Evolutionary conservation across 23 tunicate genomes (phyloP).

Genomic region (Botrylloides violaceus): DNA sequence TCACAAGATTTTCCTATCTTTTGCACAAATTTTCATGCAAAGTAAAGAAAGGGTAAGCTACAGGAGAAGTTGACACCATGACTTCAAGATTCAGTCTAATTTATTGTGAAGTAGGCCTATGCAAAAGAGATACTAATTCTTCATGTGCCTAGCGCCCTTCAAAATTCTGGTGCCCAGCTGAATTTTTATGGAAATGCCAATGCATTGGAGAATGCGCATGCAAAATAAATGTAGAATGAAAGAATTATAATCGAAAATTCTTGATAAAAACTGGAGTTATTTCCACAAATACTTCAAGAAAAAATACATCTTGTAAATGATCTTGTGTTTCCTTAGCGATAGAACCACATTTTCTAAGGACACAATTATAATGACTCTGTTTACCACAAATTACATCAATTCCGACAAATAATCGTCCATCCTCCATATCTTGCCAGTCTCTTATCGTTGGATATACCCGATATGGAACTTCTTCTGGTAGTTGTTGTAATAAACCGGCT

Average conservation of each 20-base stretch:
- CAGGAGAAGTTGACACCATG: no score
- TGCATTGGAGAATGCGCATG: no score
- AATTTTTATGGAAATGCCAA: no score
- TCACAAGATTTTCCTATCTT: no score
- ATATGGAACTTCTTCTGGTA: conserved; percentile 74
- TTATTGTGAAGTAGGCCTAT: no score
- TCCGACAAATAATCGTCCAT: conserved; percentile 11
- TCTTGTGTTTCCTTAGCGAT: conserved; percentile 14
- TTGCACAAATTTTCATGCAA: no score
- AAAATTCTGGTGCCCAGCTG: no score
- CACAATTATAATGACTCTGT: conserved; percentile 13
- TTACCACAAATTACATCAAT: conserved; percentile 11
- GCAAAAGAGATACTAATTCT: no score
- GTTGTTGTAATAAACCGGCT: conserved; percentile 54
- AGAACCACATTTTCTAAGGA: neutral
- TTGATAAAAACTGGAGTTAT: conserved; percentile 3
- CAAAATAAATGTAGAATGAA: no score
- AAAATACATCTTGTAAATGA: conserved; percentile 29
- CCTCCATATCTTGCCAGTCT: conserved; percentile 23
- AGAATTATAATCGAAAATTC: neutral
- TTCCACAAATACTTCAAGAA: conserved; percentile 12
- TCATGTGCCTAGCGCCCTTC: no score
- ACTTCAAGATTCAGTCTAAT: no score
- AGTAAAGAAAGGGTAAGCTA: no score
- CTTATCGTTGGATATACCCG: conserved; percentile 26